phyloP scores from a whole-genome alignment of 2,797 vertebrate species.

The Takifugu rubripes region DNA sequence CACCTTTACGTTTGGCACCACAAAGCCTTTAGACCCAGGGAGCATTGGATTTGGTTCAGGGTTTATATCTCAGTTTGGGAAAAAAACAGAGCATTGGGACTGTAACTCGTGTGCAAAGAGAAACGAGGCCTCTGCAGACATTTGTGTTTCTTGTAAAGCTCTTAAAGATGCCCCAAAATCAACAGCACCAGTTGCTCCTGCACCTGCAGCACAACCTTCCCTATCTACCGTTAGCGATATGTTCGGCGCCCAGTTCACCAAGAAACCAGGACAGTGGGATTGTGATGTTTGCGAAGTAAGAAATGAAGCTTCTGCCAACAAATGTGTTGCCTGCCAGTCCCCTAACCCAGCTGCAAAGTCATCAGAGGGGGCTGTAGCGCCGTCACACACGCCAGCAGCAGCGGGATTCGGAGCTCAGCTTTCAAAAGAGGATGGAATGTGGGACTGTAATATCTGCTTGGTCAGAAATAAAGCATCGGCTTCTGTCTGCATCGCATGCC shows the following conservation, averaged over 20 bases:
- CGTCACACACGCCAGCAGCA: conserved; percentile 29
- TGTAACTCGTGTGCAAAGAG: conserved; percentile 55
- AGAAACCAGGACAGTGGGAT: conserved; percentile 82
- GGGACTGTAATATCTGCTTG: conserved; percentile 53
- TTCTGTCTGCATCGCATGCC: conserved; percentile 48
- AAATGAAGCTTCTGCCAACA: conserved; percentile 72
- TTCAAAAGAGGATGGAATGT: conserved; percentile 48
- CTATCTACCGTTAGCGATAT: conserved; percentile 45
- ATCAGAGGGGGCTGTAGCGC: conserved; percentile 22
- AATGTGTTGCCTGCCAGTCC: conserved; percentile 74
- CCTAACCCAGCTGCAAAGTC: conserved; percentile 69
- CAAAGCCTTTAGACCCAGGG: conserved; percentile 42
- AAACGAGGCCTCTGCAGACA: conserved; percentile 55
- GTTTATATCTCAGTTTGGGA: conserved; percentile 65
- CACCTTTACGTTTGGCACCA: conserved; percentile 75
- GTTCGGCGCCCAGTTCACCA: conserved; percentile 75
- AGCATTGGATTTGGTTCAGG: conserved; percentile 39
- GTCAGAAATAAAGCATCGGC: conserved; percentile 56
- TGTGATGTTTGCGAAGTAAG: conserved; percentile 76
- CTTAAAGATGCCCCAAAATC: conserved; percentile 57
- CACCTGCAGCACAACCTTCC: conserved; percentile 18
- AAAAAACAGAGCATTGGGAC: conserved; percentile 60
- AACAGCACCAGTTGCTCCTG: conserved; percentile 44
- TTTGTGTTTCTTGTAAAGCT: conserved; percentile 67
- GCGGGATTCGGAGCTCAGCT: conserved; percentile 54